Evolutionary conservation across 2,797 vertebrate species (phyloP), one percentile per base, ranked within the genome.

Genomic region (Caiman crocodilus): DNA sequence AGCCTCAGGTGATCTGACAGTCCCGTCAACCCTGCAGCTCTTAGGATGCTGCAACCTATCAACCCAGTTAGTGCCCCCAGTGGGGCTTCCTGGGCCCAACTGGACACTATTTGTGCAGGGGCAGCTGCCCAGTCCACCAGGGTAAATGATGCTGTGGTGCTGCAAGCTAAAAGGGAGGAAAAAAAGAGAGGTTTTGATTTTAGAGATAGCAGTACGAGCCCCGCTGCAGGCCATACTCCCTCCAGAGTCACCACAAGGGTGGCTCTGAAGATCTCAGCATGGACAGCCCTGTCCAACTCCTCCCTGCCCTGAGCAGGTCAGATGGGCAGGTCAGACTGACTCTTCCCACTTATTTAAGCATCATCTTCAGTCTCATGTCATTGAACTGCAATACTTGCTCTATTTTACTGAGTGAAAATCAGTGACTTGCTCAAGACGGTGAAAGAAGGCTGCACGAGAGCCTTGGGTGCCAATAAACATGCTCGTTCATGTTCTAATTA

Each of bases 361-460:
- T 21, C 81, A 30, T 12, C 14, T 6, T 1, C 59, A 58, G 64
- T 55, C 73, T 14, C 15, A 15, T 2, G 85, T 58, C n/a, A 1
- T 4, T 55, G 25, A 35, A 28, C 35, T 32, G 2, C 42, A 18
- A 69, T 75, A 79, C 57, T 79, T 67, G 85, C 69, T 69, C 79
- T 30, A 79, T 82, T 79, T 56, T 0, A 0, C 0, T 16, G 26
- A 55, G 60, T 64, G 86, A 26, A 55, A 67, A 9, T 0, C 80
- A 35, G 61, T 30, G 90, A 2, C 13, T 10, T 71, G 67, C 32
- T 42, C 35, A 35, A 25, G 67, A 71, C 67, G 21, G 35, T 32
- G 23, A 32, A 25, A 21, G 67, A 13, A 42, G 20, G 23, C 20
- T 21, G 8, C 14, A 6, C 35, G 12, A 35, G 32, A 35, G 20